These are phyloP conservation scores for Microtus oregoni DNA, from an alignment of 2,113 vertebrate genomes.

Conservation along the genomic window DNA sequence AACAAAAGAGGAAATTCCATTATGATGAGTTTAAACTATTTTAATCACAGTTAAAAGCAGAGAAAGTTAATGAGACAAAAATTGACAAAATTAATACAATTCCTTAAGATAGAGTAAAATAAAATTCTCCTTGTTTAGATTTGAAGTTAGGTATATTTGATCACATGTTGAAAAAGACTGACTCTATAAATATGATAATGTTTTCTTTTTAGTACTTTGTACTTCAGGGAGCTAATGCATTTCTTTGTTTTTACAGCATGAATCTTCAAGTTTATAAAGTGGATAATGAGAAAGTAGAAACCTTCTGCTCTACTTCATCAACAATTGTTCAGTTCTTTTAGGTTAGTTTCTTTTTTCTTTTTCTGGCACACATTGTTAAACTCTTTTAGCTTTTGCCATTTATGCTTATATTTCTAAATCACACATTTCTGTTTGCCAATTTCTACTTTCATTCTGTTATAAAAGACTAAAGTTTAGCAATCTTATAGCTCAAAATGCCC, in stretches of 20 bases:
- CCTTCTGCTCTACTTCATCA: too few relatives aligned
- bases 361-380: not conserved
- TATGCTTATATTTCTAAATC: not conserved
- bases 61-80: not conserved
- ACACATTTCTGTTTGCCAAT: not conserved
- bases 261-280: not conserved
- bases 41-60: not conserved
- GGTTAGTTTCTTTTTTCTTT: not conserved
- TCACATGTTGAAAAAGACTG: not conserved
- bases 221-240: not conserved
- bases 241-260: not conserved
- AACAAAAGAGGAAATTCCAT: not conserved
- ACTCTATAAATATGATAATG: not conserved
- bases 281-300: not conserved
- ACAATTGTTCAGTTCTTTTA: not conserved
- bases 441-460: too few relatives aligned
- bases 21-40: not conserved
- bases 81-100: not conserved
- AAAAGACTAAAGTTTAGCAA: not conserved
- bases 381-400: not conserved
- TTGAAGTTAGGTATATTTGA: slow-evolving; percentile 3
- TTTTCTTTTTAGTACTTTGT: not conserved
- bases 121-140: not conserved
- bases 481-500: not conserved
- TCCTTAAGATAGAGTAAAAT: slow-evolving; percentile 10